These are phyloP conservation scores for Pangasianodon hypophthalmus DNA, from an alignment of 2,113 vertebrate genomes.

Conservation along the genomic window DNA sequence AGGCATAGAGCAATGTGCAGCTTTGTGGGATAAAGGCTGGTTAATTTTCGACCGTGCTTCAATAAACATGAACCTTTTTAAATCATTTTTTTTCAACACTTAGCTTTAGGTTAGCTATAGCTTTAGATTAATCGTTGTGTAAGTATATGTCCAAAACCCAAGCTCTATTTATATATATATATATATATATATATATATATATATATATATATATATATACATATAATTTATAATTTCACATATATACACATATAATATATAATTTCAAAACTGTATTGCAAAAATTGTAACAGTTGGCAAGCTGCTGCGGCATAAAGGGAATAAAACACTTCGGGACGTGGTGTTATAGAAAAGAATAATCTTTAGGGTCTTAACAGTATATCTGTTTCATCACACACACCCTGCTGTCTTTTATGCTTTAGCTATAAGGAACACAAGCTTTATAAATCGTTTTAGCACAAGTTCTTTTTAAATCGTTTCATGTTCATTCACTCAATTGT, in stretches of 20 bases:
- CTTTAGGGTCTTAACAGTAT: not conserved
- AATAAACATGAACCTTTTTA: not conserved
- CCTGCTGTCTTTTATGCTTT: not conserved
- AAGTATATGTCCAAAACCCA: not conserved
- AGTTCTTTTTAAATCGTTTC: not conserved
- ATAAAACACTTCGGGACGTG: not conserved
- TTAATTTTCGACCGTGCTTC: not conserved
- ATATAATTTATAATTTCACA: too few species aligned
- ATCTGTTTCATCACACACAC: not conserved
- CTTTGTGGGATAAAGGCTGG: constrained; percentile 50
- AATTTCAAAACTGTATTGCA: not conserved
- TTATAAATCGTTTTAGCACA: not conserved
- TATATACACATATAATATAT: too few species aligned
- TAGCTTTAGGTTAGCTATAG: too few species aligned
- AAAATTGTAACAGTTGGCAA: not conserved
- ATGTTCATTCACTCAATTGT: not conserved
- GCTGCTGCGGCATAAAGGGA: not conserved
- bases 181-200: too few species aligned
- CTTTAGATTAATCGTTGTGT: not conserved
- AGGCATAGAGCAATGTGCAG: constrained; percentile 76
- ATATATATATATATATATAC: too few species aligned
- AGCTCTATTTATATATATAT: not conserved
- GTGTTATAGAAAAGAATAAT: not conserved
- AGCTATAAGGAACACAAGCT: not conserved
- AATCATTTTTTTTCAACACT: not conserved